These are phyloP conservation scores for Ptychobarbus kaznakovi DNA, from an alignment of 2,797 vertebrate species.

Conservation along the genomic window DNA sequence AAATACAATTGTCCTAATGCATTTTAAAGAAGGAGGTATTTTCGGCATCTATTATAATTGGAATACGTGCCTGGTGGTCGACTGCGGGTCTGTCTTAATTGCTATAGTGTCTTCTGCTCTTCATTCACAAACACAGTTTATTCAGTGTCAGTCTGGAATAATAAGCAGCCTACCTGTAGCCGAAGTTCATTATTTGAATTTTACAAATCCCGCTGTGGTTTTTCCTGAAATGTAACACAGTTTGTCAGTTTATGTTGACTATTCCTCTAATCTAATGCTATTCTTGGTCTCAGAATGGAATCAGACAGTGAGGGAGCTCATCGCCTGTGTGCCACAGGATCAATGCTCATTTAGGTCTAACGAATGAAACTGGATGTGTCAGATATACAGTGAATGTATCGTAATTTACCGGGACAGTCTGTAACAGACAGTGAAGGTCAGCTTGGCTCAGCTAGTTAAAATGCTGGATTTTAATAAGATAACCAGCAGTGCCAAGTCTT, in stretches of 20 bases:
- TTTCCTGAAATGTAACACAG: neutral
- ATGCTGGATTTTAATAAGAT: neutral
- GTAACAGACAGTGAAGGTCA: neutral
- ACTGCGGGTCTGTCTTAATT: neutral
- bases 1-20: neutral
- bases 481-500: neutral
- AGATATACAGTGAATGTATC: slow-evolving; percentile 3
- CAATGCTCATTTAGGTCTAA: slow-evolving; percentile 15
- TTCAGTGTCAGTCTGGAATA: neutral
- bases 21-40: neutral
- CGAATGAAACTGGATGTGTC: slow-evolving; percentile 5
- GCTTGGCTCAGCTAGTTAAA: neutral
- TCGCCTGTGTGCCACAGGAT: neutral
- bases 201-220: neutral
- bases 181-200: neutral
- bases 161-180: neutral
- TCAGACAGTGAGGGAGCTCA: neutral
- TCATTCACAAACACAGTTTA: neutral
- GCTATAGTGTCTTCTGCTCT: neutral
- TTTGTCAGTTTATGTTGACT: neutral
- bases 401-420: neutral
- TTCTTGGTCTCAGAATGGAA: neutral
- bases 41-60: neutral
- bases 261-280: neutral
- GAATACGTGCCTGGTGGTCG: neutral